phyloP scores from a whole-genome alignment of 2,797 vertebrate species.

The Xerus rutilus region DNA sequence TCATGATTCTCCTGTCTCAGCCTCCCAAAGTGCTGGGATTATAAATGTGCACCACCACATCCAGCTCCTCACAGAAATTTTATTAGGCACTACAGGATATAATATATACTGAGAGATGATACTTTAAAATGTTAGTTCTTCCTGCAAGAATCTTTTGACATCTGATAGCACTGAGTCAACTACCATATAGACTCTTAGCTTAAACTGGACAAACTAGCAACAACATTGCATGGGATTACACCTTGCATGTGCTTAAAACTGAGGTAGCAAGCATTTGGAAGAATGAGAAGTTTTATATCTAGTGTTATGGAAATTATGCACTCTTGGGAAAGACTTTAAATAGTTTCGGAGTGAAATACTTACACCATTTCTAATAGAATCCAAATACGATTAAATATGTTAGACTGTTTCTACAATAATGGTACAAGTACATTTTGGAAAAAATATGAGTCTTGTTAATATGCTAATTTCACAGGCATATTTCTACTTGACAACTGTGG shows the following conservation, averaged over 20 bases:
- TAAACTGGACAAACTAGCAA: background rate
- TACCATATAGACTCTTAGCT: background rate
- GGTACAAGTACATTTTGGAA: conserved; percentile 56
- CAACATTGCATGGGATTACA: background rate
- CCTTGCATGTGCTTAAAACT: background rate
- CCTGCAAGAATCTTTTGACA: background rate
- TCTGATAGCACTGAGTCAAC: background rate
- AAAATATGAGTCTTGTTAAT: conserved; percentile 79
- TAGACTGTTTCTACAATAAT: conserved; percentile 67
- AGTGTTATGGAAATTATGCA: conserved; percentile 28
- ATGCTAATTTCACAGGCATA: conserved; percentile 79
- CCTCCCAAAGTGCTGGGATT: too few species aligned
- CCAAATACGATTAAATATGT: conserved; percentile 72
- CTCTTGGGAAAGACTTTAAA: conserved; percentile 49
- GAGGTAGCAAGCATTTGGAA: background rate
- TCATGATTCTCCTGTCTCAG: too few species aligned
- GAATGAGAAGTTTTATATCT: conserved; percentile 48
- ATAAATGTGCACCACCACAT: too few species aligned
- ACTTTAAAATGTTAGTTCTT: background rate
- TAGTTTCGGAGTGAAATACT: conserved; percentile 61
- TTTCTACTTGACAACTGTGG: conserved; percentile 79
- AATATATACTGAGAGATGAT: background rate
- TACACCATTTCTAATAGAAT: conserved; percentile 58
- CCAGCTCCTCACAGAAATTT: background rate
- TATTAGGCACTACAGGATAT: background rate